Evolutionary conservation across 2,888 invertebrate genomes (phyloP).

Genomic region (Magallana nippona): DNA sequence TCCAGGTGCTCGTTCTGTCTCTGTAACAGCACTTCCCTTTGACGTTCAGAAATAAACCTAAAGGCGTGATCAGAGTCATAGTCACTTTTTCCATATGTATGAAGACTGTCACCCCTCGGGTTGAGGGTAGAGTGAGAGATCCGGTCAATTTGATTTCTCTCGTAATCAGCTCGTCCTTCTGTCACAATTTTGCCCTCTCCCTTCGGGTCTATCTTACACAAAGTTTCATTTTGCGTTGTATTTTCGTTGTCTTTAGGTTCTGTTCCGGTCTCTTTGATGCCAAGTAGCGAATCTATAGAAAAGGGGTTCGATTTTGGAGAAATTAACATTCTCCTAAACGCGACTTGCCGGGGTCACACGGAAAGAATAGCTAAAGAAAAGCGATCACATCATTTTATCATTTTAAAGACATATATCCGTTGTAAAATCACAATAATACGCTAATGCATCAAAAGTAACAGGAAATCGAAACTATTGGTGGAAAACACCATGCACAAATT

Average conservation of each 20-base stretch:
- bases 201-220: neutral
- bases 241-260: neutral
- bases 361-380: neutral
- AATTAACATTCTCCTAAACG: neutral
- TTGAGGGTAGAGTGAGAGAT: neutral
- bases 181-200: neutral
- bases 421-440: conserved; percentile 7
- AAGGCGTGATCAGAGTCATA: neutral
- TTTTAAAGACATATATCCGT: conserved; percentile 5
- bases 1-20: neutral
- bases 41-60: neutral
- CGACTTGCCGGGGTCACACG: neutral
- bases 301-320: conserved; percentile 15
- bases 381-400: conserved; percentile 7
- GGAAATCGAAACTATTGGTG: conserved; percentile 37
- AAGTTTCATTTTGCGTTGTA: no score
- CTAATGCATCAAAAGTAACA: conserved; percentile 37
- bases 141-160: neutral
- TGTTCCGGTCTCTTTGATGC: neutral
- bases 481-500: conserved; percentile 27
- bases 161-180: neutral
- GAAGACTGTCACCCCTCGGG: neutral
- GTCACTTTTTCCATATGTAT: neutral
- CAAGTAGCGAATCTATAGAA: conserved; percentile 21
- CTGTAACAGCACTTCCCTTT: neutral